Percentiles rank a stretch among this genome's conserved stretches.
Evolutionary conservation across 1,140 invertebrate species (phyloP).

Genomic region (Cheumatopsyche charites): DNA sequence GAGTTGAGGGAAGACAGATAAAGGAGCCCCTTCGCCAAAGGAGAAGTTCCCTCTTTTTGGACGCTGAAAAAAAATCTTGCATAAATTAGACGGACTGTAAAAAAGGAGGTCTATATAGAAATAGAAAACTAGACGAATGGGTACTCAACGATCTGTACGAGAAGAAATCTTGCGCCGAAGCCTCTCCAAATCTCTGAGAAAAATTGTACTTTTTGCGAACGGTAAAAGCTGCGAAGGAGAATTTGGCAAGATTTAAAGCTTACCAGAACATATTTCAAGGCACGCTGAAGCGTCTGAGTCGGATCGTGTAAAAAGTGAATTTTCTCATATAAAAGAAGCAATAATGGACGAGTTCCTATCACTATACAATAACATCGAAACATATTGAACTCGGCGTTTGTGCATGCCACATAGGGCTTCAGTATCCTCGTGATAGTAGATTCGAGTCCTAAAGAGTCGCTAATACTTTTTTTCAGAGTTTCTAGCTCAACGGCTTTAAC

Average conservation of each 20-base stretch:
- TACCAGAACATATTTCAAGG: neutral
- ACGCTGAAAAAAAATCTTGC: constrained; percentile 17
- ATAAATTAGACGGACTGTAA: constrained; percentile 14
- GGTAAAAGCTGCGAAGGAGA: neutral
- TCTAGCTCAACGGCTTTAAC: too few species aligned
- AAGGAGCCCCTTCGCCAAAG: constrained; percentile 14
- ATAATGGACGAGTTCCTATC: too few species aligned
- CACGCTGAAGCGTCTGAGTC: neutral
- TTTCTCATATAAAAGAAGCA: too few species aligned
- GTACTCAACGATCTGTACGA: neutral
- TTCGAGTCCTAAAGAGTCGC: too few species aligned
- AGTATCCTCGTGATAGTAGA: too few species aligned
- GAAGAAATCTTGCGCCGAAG: neutral
- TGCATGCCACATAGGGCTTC: too few species aligned
- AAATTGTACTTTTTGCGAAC: constrained; percentile 12
- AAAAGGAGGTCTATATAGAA: neutral
- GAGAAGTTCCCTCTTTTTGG: constrained; percentile 24
- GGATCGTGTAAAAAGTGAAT: too few species aligned
- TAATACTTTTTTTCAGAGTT: too few species aligned
- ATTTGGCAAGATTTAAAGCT: constrained; percentile 17
- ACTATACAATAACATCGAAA: too few species aligned
- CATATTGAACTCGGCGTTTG: too few species aligned
- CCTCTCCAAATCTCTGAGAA: constrained; percentile 10
- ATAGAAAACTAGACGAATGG: constrained; percentile 11
- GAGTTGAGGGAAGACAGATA: constrained; percentile 5